Evolutionary conservation across 64 coral and sea anemone species (phyloP), one percentile per base, ranked within the genome.

Genomic region (Astreopora myriophthalma): DNA sequence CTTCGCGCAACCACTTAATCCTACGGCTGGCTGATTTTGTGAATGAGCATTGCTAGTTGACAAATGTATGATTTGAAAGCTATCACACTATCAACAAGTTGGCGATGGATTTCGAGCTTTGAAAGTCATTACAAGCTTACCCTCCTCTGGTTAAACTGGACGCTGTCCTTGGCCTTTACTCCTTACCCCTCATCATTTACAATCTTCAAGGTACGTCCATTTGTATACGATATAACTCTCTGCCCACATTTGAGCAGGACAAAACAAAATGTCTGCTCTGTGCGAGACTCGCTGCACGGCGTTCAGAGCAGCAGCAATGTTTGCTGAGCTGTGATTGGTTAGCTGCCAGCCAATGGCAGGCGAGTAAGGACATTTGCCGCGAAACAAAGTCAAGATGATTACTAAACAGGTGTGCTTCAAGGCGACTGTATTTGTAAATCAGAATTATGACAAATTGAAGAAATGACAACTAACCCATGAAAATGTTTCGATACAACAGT

Each of bases 241-340:
- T 83, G 52, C 79, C 79, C 79, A 20, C 79, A 83, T 83, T 83
- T 38, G 20, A 38, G 55, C 31, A 83, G 79, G 79, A 83, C 79
- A 83, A 83, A 83, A 83, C 79, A 83, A 83, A 83, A 83, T 83
- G 79, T 83, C 79, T 83, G 55, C 79, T 83, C 33, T 83, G 24
- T 64, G 79, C 55, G 51, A 64, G 79, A 57, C 19, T 83, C 79
- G 79, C 79, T 64, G 79, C 34, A 55, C 55, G 4, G 79, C 52
- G 52, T 34, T 83, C 25, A 60, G 58, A 83, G 34, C 32, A 83
- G 79, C 79, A 83, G 20, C 79, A 83, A 83, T 83, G 79, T 83
- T 83, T 83, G 79, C 79, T 83, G 79, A 83, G 1, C 79, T 62
- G 31, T 65, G 79, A 83, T 83, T 83, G 79, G 79, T 5, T 34